Evolutionary conservation across 2,888 invertebrate genomes (phyloP).

Genomic region (Epiperipatus broadwayi): DNA sequence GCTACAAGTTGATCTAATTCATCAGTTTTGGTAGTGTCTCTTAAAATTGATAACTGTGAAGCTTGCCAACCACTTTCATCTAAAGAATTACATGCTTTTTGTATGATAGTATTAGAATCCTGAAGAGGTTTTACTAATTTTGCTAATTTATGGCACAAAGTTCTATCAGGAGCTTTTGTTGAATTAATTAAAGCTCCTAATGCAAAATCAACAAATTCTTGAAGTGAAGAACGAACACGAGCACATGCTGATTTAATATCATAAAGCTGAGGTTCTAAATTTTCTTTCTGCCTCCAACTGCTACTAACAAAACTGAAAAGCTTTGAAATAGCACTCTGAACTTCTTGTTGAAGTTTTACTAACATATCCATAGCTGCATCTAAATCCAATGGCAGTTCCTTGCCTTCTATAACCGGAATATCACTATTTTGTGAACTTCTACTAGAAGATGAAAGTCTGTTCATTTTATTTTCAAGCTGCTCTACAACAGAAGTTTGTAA

Average conservation of each 20-base stretch:
- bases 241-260: slow-evolving; percentile 64
- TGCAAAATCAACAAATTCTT: slow-evolving; percentile 70
- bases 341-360: slow-evolving; percentile 54
- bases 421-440: slow-evolving; percentile 21
- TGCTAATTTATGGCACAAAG: slow-evolving; percentile 44
- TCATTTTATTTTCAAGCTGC: slow-evolving; percentile 16
- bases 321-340: slow-evolving; percentile 57
- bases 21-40: slow-evolving; percentile 40
- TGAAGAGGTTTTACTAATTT: too few relatives aligned
- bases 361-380: slow-evolving; percentile 54
- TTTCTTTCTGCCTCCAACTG: slow-evolving; percentile 55
- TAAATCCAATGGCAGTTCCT: slow-evolving; percentile 45
- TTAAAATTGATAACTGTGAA: too few relatives aligned
- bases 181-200: slow-evolving; percentile 74
- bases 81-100: slow-evolving; percentile 50
- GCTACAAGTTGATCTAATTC: slow-evolving; percentile 71
- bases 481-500: neutral
- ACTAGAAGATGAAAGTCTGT: slow-evolving; percentile 22
- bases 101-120: too few relatives aligned
- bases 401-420: slow-evolving; percentile 20
- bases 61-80: slow-evolving; percentile 48
- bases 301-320: slow-evolving; percentile 50
- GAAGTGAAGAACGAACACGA: slow-evolving; percentile 53
- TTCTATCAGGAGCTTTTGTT: slow-evolving; percentile 44
- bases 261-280: slow-evolving; percentile 53